Evolutionary conservation across 1,140 invertebrate genomes (phyloP), one percentile per base, ranked within the genome.

Genomic region (Liolophura sinensis): DNA sequence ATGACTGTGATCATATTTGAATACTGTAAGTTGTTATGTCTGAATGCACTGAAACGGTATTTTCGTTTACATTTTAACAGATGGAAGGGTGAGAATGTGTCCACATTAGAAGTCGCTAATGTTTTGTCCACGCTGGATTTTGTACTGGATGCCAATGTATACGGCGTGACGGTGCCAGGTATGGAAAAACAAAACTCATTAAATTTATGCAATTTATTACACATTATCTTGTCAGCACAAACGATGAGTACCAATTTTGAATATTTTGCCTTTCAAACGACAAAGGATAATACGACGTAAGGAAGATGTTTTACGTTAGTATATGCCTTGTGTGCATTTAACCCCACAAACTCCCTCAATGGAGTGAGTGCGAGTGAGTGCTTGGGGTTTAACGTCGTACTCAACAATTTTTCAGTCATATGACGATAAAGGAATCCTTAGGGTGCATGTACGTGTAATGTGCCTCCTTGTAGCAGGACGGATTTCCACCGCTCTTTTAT

Each of bases 71-170:
- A 49, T 59, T 68, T 65, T n/a, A n/a, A 12, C 18, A 68, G 69
- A 22, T 88, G 86, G 86, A 94, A 95, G 84, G 95, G 96, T 15
- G 96, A 98, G 86, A 98, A 98, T 84, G 95, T 98, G 6, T 96
- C 93, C n/a, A 98, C 96, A 0, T 92, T 92, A 1, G 96, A 98
- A 87, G 92, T 98, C 1, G 95, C 93, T 63, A 92, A 92, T 79
- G 80, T 68, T 14, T 15, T 67, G 16, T 20, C 65, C 7, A 52
- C 56, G 11, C 46, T 40, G 16, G 18, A 54, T 18, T 20, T 88
- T 89, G 62, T 92, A 94, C 74, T 89, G 90, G 95, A 97, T 82
- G 93, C 91, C 58, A 90, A 96, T 60, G 93, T 97, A 9, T 97
- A 94, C 80, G 94, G 95, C 50, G 93, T 97, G 0, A 86, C 91